Conservation (phyloP, 2,797 vertebrate genomes). For the Eptatretus atami region DNA sequence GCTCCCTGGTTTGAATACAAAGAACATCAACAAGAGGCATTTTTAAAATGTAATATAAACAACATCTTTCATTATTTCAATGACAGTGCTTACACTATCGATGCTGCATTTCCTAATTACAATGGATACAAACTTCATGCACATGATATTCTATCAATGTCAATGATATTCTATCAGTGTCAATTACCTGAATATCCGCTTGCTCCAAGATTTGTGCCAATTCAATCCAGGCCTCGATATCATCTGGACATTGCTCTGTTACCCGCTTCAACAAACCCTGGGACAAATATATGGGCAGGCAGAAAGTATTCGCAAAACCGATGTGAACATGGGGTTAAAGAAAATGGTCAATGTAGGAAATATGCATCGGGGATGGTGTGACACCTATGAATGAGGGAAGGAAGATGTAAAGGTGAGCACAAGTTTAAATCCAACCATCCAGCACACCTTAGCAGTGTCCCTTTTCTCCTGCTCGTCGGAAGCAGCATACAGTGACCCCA, state of each 20-base stretch:
- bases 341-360: too few relatives aligned
- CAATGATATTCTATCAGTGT: neutral
- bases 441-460: constrained; percentile 61
- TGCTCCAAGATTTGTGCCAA: constrained; percentile 87
- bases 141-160: too few relatives aligned
- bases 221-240: constrained; percentile 96
- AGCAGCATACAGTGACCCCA: constrained; percentile 86
- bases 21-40: too few relatives aligned
- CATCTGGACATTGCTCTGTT: constrained; percentile 87
- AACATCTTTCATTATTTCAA: too few relatives aligned
- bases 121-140: too few relatives aligned
- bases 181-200: constrained; percentile 63
- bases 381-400: constrained; percentile 1
- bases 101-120: too few relatives aligned
- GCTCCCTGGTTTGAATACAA: constrained; percentile 24
- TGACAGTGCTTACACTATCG: too few relatives aligned
- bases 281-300: constrained; percentile 6
- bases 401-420: too few relatives aligned
- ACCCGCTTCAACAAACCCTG: constrained; percentile 93
- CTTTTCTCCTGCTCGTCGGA: constrained; percentile 93
- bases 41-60: too few relatives aligned
- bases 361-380: too few relatives aligned
- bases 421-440: neutral
- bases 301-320: too few relatives aligned
- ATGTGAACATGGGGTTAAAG: too few relatives aligned